Conservation (phyloP, 2,797 vertebrate genomes). For the Takifugu rubripes region DNA sequence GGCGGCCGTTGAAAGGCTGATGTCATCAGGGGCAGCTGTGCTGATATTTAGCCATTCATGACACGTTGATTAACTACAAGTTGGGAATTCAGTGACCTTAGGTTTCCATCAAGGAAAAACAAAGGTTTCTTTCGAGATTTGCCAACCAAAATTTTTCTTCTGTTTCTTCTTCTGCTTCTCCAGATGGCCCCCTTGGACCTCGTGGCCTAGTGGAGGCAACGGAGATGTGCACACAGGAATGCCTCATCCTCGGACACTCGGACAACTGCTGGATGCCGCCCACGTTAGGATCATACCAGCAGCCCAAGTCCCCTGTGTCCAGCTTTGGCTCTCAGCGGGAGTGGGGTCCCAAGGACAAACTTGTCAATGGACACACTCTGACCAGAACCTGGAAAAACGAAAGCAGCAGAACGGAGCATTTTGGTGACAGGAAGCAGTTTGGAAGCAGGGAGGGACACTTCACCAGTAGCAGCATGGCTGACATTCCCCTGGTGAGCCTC, state of each 20-base stretch:
- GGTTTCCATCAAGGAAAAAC: too few species aligned
- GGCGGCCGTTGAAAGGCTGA: too few species aligned
- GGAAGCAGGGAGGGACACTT: constrained; percentile 90
- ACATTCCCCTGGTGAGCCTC: constrained; percentile 96
- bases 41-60: too few species aligned
- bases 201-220: constrained; percentile 96
- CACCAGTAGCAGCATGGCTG: constrained; percentile 85
- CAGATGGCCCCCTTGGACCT: constrained; percentile 93
- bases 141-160: neutral
- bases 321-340: constrained; percentile 92
- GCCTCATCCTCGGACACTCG: constrained; percentile 94
- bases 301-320: constrained; percentile 92
- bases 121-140: too few species aligned
- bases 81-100: neutral
- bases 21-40: too few species aligned
- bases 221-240: constrained; percentile 99
- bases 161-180: constrained; percentile 13
- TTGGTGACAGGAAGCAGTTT: constrained; percentile 94
- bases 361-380: constrained; percentile 97
- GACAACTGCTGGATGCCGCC: constrained; percentile 99
- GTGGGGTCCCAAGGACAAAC: constrained; percentile 95
- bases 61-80: neutral
- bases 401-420: constrained; percentile 89
- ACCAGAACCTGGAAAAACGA: constrained; percentile 94
- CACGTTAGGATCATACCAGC: constrained; percentile 86